Base-by-base conservation (phyloP, 2,888 invertebrate genomes). In the Conchocele bisecta region DNA sequence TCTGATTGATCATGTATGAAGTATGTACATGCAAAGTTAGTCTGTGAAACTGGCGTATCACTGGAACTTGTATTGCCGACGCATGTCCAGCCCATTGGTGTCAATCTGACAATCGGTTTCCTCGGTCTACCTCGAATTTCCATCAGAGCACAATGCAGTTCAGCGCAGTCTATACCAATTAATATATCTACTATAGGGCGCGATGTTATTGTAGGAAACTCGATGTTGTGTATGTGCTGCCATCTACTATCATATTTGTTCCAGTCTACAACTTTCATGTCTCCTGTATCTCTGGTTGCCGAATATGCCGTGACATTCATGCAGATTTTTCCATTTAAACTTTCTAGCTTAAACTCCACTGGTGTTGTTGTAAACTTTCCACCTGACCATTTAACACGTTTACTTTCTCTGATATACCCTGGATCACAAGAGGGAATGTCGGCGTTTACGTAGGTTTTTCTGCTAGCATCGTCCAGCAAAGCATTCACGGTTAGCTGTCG, bases 81-180 rank as follows among this genome's bases (percentile, higher is more conserved):
- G 37, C 61, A 61, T 1, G 51, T 61, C 75, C 73, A 76, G 11
- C 73, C 70, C 11, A 79, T 31, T 13, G 69, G 75, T 1, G 73
- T 79, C 2, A 73, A 28, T 17, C 46, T 46, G 26, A 28, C 46
- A 26, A 22, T 41, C 15, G 42, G 42, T 15, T 41, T 22, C 42
- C 42, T 22, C 22, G 42, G 15, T 46, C 46, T 4, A 15, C 46
- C 46, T 46, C 46, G 7, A 6, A 20, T 28, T 20, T 46, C 46
- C 28, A 5, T 3, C 11, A 22, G 24, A 11, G 46, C 5, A 46
- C 46, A 46, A 28, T 15, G 46, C 46, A 46, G 22, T 26, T 46
- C 46, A 20, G 42, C 42, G 22, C 42, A 41, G 15, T 41, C 42
- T 7, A 46, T 5, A 28, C 3, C 46, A 17, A 46, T 46, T 3